Base-by-base conservation (phyloP, 2,797 vertebrate species). In the Poeciliopsis presidionis region DNA sequence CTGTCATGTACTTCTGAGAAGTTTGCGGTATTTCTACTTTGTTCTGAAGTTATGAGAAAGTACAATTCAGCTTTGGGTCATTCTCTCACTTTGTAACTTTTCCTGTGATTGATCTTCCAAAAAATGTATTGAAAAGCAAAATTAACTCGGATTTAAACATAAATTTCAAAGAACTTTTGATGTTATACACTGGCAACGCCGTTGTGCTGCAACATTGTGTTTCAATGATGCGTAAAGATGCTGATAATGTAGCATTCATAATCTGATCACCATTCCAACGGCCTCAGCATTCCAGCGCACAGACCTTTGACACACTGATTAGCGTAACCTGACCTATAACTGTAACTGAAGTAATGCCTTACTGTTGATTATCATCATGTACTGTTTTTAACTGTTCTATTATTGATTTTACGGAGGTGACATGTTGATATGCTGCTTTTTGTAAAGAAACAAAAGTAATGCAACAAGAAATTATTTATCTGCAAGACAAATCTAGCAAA, bases 1-100 rank as follows among this genome's bases (percentile, higher is more conserved):
- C 81, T 51, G 39, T 72, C 83, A 83, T 81, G 76, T 84, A 69
- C 73, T n/a, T 36, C 46, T 2, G 79, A 81, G 85, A 78, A 33
- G 80, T 81, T 79, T 33, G 70, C 77, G 76, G 81, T 77, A 77
- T 84, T 84, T 39, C 82, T 63, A 28, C 74, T 84, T 71, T 61
- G 79, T 73, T 84, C 45, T 73, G 74, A 86, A 85, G 81, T 86
- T 89, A 71, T 28, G 59, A 79, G 73, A 82, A 72, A 28, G 59
- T 22, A 49, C 18, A 51, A 67, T 53, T 72, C 45, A 25, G 69
- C 77, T 63, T 46, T 28, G 41, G 51, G 30, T 47, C 22, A 59
- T 39, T 41, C 5, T 53, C 55, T 36, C 70, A 12, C 33, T 28
- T 53, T 81, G 5, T 5, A 57, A 3, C 39, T 49, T 16, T 33